Evolutionary conservation across 2,888 invertebrate genomes (phyloP), one percentile per base, ranked within the genome.

Genomic region (Branchipolynoe longqiensis): DNA sequence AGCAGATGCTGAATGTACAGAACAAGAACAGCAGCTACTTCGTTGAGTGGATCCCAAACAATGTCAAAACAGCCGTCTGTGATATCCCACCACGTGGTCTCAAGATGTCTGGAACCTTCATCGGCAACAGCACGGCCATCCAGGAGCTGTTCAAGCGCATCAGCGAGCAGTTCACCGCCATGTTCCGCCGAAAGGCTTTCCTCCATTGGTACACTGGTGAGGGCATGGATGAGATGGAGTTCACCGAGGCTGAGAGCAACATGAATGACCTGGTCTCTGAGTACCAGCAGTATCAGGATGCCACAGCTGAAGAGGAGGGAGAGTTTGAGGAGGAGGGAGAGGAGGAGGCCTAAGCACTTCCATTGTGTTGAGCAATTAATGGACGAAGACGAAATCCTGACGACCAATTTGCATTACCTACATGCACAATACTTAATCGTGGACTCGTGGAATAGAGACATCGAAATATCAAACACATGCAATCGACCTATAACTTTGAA

Each of bases 11-110:
- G 33, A 82, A 82, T 38, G 82, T 82, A 18, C 82, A 82, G 82
- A 82, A 82, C 82, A 82, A 82, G 82, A 82, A 82, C 58, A 82
- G 82, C 82, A 82, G 82, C 58, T 82, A 82, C 82, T 82, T 82
- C 25, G 82, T 82, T 31, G 82, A 82, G 58, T 82, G 82, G 82
- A 82, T 82, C 82, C 82, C 82, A 56, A 82, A 82, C 82, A 82
- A 82, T 31, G 82, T 82, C 58, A 82, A 82, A 59, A 82, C 82
- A 0, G 82, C 82, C 58, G 82, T 82, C 82, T 82, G 82, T 56
- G 82, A 82, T 59, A 82, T 83, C 62, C 83, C 83, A 83, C 83
- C 83, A 33, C 36, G 83, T 40, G 83, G 83, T 18, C 83, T 83
- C 41, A 83, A 83, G 83, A 83, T 83, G 83, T 83, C 83, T 38